Percentiles rank a stretch among this genome's conserved stretches.
Evolutionary conservation across 2,113 vertebrate genomes (phyloP).

Genomic region (Nothoprocta perdicaria): DNA sequence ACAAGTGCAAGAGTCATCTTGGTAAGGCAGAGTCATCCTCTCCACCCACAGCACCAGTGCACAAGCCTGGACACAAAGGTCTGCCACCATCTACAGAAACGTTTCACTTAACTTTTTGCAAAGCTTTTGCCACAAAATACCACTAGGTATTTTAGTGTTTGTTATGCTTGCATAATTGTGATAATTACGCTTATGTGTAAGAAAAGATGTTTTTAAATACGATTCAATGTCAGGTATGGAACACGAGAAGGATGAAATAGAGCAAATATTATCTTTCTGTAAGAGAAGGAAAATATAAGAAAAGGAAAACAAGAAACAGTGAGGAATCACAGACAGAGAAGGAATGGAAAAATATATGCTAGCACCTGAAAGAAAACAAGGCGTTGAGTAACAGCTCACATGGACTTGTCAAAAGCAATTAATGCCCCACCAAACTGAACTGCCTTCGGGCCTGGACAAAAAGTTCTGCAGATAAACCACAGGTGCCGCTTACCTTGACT

Average conservation of each 20-base stretch:
- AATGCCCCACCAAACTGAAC: constrained; percentile 22
- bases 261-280: not conserved
- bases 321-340: not conserved
- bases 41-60: not conserved
- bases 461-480: constrained; percentile 45
- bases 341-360: constrained; percentile 34
- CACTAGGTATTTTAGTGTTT: not conserved
- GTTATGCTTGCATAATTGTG: not conserved
- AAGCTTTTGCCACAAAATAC: not conserved
- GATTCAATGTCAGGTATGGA: rapidly evolving
- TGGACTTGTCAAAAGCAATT: constrained; percentile 46
- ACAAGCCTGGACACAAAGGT: not conserved
- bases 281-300: not conserved
- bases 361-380: constrained; percentile 47
- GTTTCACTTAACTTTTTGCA: not conserved
- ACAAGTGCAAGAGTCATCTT: no score
- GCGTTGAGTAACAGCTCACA: constrained; percentile 53
- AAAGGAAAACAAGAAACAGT: not conserved
- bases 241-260: not conserved
- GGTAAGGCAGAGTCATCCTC: not conserved
- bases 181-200: not conserved
- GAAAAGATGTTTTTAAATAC: not conserved
- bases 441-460: constrained; percentile 49
- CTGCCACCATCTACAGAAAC: not conserved
- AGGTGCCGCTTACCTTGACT: constrained; percentile 31